Percentiles rank a stretch among this genome's conserved stretches.
phyloP scores from a whole-genome alignment of 2,113 vertebrate genomes.

The Trematocara unimaculatum region DNA sequence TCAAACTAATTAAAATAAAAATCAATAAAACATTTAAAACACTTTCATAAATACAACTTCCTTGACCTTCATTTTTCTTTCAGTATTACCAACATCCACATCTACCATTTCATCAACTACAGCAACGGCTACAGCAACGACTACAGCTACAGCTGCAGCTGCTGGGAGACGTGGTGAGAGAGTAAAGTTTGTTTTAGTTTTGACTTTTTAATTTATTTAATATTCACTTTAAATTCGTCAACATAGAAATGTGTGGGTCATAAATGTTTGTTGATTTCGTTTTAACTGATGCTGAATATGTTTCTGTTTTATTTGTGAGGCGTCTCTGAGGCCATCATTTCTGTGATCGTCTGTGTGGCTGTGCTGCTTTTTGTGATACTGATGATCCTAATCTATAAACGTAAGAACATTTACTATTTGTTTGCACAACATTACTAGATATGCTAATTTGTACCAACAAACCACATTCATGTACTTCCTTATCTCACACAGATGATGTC shows the following conservation, averaged over 20 bases:
- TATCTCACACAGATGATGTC: background rate
- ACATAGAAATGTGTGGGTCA: background rate
- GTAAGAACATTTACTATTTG: background rate
- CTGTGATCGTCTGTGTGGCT: background rate
- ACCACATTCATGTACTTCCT: accelerated
- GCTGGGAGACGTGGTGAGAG: background rate
- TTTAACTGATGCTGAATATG: background rate
- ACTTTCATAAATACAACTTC: background rate
- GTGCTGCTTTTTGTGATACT: background rate
- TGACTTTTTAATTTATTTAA: background rate
- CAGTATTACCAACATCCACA: background rate
- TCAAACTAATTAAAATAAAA: accelerated
- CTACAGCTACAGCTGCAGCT: background rate
- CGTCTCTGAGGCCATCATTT: accelerated
- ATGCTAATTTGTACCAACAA: background rate
- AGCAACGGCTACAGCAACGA: no score
- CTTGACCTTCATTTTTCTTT: background rate
- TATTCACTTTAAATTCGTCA: background rate
- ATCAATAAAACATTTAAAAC: background rate
- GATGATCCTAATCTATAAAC: background rate
- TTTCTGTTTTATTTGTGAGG: background rate
- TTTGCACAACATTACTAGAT: background rate
- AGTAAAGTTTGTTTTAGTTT: background rate
- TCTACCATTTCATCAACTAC: background rate
- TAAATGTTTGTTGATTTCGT: background rate